Conservation (phyloP, 2,888 invertebrate species). For the Leptinotarsa tumamoca region DNA sequence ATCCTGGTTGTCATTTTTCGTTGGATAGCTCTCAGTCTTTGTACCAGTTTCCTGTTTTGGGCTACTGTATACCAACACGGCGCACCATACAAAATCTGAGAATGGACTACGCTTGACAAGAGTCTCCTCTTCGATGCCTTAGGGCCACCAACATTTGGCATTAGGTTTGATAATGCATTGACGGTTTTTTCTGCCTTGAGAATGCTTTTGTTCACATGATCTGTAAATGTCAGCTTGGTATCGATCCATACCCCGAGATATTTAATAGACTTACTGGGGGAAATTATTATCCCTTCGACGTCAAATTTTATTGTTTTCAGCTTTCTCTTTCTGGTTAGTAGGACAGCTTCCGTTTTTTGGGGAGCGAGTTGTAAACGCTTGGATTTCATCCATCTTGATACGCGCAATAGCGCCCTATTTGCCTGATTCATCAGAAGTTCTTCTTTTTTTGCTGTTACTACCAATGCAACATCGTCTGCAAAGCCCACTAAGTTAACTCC, state of each 20-base stretch:
- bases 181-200: slow-evolving; percentile 20
- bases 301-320: not conserved
- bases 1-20: not conserved
- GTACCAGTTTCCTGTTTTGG: too few relatives aligned
- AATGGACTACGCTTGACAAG: too few relatives aligned
- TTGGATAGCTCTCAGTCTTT: not conserved
- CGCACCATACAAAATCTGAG: not conserved
- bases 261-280: not conserved
- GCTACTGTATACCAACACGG: too few relatives aligned
- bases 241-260: not conserved
- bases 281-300: not conserved
- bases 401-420: not conserved
- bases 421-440: not conserved
- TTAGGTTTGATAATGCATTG: slow-evolving; percentile 2
- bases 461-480: not conserved
- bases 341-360: not conserved
- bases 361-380: not conserved
- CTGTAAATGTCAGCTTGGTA: slow-evolving; percentile 12
- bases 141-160: slow-evolving; percentile 32
- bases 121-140: slow-evolving; percentile 16
- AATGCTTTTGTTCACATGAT: slow-evolving; percentile 3
- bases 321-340: not conserved
- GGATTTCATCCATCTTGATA: not conserved
- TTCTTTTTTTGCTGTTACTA: not conserved
- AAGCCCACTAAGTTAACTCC: not conserved